Evolutionary conservation across 2,113 vertebrate genomes (phyloP).

Genomic region (Tor tambroides): DNA sequence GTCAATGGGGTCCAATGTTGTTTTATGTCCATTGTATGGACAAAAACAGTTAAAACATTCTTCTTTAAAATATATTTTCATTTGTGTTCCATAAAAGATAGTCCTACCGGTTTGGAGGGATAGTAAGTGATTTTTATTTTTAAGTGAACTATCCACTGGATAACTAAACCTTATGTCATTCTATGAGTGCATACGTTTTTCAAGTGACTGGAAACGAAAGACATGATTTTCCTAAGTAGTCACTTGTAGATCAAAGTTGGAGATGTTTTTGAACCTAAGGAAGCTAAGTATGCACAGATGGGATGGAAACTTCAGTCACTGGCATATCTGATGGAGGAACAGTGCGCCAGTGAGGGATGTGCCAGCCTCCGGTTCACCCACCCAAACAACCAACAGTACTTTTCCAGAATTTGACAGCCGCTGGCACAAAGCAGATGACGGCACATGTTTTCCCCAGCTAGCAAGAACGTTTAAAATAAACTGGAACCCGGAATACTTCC

Average conservation of each 20-base stretch:
- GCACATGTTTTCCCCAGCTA: not conserved
- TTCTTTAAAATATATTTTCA: not conserved
- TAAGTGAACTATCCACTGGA: not conserved
- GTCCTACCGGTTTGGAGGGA: not conserved
- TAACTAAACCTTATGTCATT: slow-evolving; percentile 1
- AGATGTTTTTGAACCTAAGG: slow-evolving; percentile 14
- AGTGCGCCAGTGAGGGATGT: not conserved
- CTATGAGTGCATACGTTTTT: not conserved
- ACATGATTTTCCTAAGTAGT: not conserved
- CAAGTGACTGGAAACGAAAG: not conserved
- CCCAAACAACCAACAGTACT: not conserved
- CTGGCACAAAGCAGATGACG: not conserved
- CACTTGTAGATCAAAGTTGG: slow-evolving; percentile 1
- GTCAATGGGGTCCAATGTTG: not conserved
- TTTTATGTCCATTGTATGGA: not conserved
- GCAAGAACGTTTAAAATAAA: slow-evolving; percentile 23
- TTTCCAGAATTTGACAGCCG: slow-evolving; percentile 22
- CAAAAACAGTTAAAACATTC: not conserved
- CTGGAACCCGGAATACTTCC: not conserved
- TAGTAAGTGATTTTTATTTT: not conserved
- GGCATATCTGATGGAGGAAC: slow-evolving; percentile 27
- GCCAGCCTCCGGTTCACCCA: not conserved
- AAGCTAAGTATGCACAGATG: slow-evolving; percentile 35
- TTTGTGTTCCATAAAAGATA: not conserved
- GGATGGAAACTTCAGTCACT: slow-evolving; percentile 29